Percentiles rank a stretch among this genome's conserved stretches.
phyloP scores from a whole-genome alignment of 2,888 invertebrate species.

The Nymphalis c-album region DNA sequence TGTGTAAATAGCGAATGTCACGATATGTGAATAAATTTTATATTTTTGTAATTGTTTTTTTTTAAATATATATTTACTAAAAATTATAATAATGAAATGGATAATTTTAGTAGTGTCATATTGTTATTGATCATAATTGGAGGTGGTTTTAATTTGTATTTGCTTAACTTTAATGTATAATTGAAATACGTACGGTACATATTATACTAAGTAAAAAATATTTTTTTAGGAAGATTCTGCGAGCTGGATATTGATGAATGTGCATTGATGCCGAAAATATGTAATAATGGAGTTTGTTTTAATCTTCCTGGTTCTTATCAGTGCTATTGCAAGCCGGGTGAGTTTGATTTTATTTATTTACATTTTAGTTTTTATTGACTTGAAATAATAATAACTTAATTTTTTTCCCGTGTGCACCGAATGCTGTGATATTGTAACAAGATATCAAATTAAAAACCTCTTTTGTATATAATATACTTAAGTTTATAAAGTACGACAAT shows the following conservation, averaged over 20 bases:
- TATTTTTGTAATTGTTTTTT: conserved; percentile 36
- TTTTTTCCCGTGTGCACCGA: too few relatives aligned
- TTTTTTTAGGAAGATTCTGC: conserved; percentile 76
- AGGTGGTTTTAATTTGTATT: conserved; percentile 11
- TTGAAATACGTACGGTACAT: neutral
- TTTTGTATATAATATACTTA: too few relatives aligned
- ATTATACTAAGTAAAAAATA: neutral
- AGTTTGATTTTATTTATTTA: conserved; percentile 12
- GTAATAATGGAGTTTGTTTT: conserved; percentile 91
- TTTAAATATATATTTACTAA: conserved; percentile 30
- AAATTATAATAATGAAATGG: conserved; percentile 31
- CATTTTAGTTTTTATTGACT: neutral
- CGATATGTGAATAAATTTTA: conserved; percentile 48
- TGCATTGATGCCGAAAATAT: conserved; percentile 81
- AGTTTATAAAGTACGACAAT: too few relatives aligned
- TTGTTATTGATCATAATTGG: conserved; percentile 33
- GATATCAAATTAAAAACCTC: too few relatives aligned
- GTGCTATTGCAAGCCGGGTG: conserved; percentile 92
- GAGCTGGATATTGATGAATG: conserved; percentile 90
- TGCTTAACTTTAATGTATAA: neutral
- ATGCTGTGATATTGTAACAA: too few relatives aligned
- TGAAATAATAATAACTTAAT: neutral
- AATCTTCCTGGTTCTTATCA: conserved; percentile 88
- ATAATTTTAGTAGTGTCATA: conserved; percentile 26
- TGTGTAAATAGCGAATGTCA: conserved; percentile 55